Evolutionary conservation across 2,888 invertebrate species (phyloP), one percentile per base, ranked within the genome.

Genomic region (Erebia aethiops): DNA sequence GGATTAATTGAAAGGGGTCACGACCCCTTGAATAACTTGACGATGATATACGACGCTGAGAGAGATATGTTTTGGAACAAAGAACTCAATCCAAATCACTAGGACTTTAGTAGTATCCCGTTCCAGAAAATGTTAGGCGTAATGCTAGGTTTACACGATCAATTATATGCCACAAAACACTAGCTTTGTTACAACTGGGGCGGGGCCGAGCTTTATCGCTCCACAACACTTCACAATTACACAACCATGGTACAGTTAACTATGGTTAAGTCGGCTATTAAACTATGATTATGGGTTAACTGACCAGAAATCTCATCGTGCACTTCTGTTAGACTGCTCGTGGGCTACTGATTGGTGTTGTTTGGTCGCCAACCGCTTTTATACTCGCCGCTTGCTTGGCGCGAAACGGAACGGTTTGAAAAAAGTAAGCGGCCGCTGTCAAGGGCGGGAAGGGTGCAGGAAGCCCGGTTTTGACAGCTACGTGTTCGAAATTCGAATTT

Each of bases 301-400:
- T 88, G 82, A 92, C 91, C 91, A 92, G 92, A 88, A 92, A 85
- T 92, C 92, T 90, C 92, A 93, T 92, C 91, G 81, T 92, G 92
- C 91, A 92, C 90, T 93, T 93, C 93, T 89, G 90, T 91, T 88
- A 90, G 93, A 93, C 93, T 93, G 92, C 93, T 81, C 91, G 91
- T 89, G 86, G 87, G 92, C 93, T 92, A 93, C 92, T 93, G 93
- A 92, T 84, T 92, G 90, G 84, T 88, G 86, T 87, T 86, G 84
- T 87, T 90, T 85, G 82, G 90, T 82, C 78, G 86, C 77, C 80
- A 82, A 71, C 77, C 76, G 85, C 86, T 88, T 93, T 92, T 92
- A 93, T 93, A 92, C 83, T 84, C 75, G 78, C 76, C 78, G 78
- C 77, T 84, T 76, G 81, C 80, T 86, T 81, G 84, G 85, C 86